Percentiles rank a stretch among this genome's conserved stretches.
Evolutionary conservation across 2,113 vertebrate genomes (phyloP).

Genomic region (Hippocampus mohnikei): DNA sequence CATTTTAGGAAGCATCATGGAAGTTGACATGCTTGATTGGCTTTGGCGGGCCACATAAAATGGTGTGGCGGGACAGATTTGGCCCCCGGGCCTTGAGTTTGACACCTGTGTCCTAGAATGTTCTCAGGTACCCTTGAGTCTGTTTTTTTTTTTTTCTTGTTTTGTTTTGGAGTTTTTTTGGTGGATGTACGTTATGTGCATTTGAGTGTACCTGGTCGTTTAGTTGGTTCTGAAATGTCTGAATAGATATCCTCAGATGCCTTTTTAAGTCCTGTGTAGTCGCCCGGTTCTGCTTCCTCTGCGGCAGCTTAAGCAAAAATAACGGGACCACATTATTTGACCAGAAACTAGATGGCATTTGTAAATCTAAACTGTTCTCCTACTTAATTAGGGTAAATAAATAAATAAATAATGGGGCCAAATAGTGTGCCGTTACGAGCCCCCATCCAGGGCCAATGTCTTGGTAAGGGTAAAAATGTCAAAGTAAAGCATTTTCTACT

Average conservation of each 20-base stretch:
- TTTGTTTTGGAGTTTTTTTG: background rate
- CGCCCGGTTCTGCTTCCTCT: slow-evolving; percentile 33
- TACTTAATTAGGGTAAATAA: too few species aligned
- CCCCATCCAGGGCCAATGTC: background rate
- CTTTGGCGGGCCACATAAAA: too few species aligned
- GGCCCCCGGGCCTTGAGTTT: too few species aligned
- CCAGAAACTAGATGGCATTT: background rate
- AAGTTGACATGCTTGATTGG: too few species aligned
- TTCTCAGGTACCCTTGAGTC: background rate
- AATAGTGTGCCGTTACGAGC: background rate
- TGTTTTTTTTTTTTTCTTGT: background rate
- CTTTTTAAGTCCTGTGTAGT: slow-evolving; percentile 34
- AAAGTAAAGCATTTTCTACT: background rate
- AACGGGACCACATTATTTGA: slow-evolving; percentile 26
- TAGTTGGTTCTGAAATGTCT: background rate
- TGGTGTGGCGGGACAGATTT: too few species aligned
- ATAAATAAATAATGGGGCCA: background rate
- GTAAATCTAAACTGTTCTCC: background rate
- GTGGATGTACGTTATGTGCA: background rate
- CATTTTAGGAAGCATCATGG: too few species aligned
- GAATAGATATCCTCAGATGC: slow-evolving; percentile 58
- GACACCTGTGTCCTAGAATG: background rate
- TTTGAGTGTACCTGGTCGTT: slow-evolving; percentile 37
- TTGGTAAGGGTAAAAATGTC: background rate
- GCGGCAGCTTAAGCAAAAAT: slow-evolving; percentile 12